Percentiles rank a stretch among this genome's conserved stretches.
These are phyloP conservation scores for Drosophila atripex DNA, from an alignment of 2,888 invertebrate species.

Conservation along the genomic window DNA sequence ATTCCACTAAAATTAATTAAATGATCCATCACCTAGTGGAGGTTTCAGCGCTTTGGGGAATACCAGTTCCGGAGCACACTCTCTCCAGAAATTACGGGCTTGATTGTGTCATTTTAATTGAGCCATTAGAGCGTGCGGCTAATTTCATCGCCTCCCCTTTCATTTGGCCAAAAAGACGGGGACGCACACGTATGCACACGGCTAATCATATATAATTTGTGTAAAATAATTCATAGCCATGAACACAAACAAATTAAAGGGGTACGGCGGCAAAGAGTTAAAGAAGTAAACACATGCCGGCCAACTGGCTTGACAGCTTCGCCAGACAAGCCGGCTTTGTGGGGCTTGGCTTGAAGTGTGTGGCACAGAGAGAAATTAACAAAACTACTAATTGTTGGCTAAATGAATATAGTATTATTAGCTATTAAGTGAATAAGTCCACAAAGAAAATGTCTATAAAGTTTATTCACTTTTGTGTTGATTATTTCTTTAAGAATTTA, in stretches of 20 bases:
- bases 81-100: conserved; percentile 14
- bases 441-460: not conserved
- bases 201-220: conserved; percentile 70
- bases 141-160: conserved; percentile 15
- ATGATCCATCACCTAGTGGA: conserved; percentile 19
- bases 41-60: conserved; percentile 6
- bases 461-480: not conserved
- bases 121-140: conserved; percentile 39
- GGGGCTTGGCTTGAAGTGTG: conserved; percentile 22
- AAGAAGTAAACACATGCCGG: conserved; percentile 45
- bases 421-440: not conserved
- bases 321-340: conserved; percentile 60
- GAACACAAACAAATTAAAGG: conserved; percentile 59
- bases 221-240: conserved; percentile 54
- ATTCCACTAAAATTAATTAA: conserved; percentile 30
- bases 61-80: conserved; percentile 27
- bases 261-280: conserved; percentile 9
- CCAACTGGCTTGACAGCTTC: conserved; percentile 72
- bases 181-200: conserved; percentile 27
- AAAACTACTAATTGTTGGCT: not conserved
- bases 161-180: conserved; percentile 7
- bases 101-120: conserved; percentile 50
- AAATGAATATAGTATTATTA: too few relatives aligned
- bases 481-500: not conserved
- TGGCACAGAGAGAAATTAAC: conserved; percentile 1